Evolutionary conservation across 35 echinoderm and acorn worm genomes (phyloP), one percentile per base, ranked within the genome.

Genomic region (Apostichopus parvimensis): DNA sequence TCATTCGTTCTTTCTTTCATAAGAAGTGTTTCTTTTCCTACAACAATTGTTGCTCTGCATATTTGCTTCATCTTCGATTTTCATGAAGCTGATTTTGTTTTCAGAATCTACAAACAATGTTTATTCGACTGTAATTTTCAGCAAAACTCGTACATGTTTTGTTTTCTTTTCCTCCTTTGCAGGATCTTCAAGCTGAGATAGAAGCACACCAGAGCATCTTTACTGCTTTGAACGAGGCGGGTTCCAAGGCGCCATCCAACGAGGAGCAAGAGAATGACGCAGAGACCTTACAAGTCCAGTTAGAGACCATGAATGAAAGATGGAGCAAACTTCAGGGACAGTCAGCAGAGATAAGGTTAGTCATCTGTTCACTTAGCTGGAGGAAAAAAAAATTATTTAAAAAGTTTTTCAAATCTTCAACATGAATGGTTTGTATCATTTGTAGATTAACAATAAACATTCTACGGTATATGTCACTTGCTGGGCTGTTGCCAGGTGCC

Each of bases 111-210:
- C 0, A 45, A 45, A 0, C 34, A 45, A 45, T 0, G 34, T 45
- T 45, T 45, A 45, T 45, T 45, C 2, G 34, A 45, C 34, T 45
- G 34, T 45, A 45, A 4, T 45, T 45, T 45, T 45, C 34, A 4
- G 2, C 34, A 45, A 45, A 4, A 45, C 34, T 45, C 34, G 3
- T 45, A 45, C 28, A n/a, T 3, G 3, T 45, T 45, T 45, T 4
- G 34, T 45, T 87, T 84, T 60, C 65, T 61, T 66, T 82, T 14
- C 81, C 77, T n/a, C 92, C 83, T 68, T 66, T 90, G 2, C 91
- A 98, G 97, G 97, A 98, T 84, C 93, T 98, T 53, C 97, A 98
- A 75, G 97, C 97, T 21, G 97, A 98, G 95, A 98, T 98, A 65
- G 97, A 98, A 71, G 97, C 97, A 23, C 97, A 98, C 75, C 97